Base-by-base conservation (phyloP, 2,797 vertebrate species). In the Sebastes alutus region DNA sequence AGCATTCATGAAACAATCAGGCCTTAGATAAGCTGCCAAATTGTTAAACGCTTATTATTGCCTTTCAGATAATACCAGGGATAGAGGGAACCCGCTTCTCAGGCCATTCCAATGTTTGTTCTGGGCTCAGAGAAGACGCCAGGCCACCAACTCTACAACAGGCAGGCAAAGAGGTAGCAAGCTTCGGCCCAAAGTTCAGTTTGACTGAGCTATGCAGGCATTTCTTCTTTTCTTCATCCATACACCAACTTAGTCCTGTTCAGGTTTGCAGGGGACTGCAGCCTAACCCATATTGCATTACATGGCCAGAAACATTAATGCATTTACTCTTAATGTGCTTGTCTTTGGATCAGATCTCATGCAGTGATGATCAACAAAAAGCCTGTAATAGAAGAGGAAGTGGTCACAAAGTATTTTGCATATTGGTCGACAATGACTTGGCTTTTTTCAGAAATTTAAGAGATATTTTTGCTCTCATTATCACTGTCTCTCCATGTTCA, bases 61-160 rank as follows among this genome's bases (percentile, higher is more conserved):
- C 30, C 67, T 94, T 95, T 88, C 92, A 96, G 96, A 92, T 85
- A 89, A 94, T 85, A 77, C 85, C 64, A 27, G 78, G 80, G 35
- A 85, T 74, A 77, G 83, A 52, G 75, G 88, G 67, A 85, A 87
- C 84, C 38, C 29, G 14, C 49, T 89, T 82, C 81, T 90, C 52
- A 86, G 94, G 91, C 91, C 89, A 59, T 86, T 95, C 60, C 92
- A 73, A 70, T 92, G 92, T 88, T 93, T 93, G 69, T 87, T 85
- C 62, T 87, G 86, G 82, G 56, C 77, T 76, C 81, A 69, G 22
- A 85, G 90, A 78, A 81, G 93, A 74, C 72, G 65, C 59, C 91
- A 84, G 11, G 81, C 46, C 29, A 83, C 74, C 80, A 69, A 59
- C 78, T 73, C 85, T 23, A 52, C 91, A 69, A 64, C 74, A 78